phyloP scores from a whole-genome alignment of 1,140 invertebrate species.

The Zaprionus ghesquierei region DNA sequence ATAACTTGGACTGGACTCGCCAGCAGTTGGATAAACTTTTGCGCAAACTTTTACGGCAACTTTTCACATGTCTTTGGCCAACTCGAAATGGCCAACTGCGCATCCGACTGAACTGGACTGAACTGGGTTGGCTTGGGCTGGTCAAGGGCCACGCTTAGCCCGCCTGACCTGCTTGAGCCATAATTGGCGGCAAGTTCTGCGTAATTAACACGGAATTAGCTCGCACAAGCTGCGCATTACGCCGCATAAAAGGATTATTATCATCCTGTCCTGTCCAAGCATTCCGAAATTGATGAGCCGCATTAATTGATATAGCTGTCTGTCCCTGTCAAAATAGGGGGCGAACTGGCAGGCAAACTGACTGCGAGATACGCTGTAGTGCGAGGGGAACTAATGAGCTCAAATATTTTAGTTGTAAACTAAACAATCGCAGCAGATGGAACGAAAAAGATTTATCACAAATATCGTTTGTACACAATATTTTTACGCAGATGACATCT shows the following conservation, averaged over 20 bases:
- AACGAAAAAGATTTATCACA: no score
- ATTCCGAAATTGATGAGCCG: slow-evolving; percentile 62
- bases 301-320: slow-evolving; percentile 61
- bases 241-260: slow-evolving; percentile 61
- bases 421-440: neutral
- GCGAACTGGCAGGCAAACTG: neutral
- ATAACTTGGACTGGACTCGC: no score
- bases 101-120: neutral
- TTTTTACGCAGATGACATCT: no score
- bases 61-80: slow-evolving; percentile 43
- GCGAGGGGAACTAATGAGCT: neutral
- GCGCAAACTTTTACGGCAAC: slow-evolving; percentile 49
- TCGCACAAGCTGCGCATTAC: slow-evolving; percentile 38
- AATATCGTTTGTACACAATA: no score
- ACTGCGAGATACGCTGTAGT: neutral
- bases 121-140: no score
- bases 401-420: neutral
- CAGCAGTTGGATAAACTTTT: slow-evolving; percentile 39
- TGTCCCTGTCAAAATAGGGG: slow-evolving; percentile 3
- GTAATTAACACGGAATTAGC: slow-evolving; percentile 68
- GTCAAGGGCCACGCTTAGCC: neutral
- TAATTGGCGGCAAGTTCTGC: neutral
- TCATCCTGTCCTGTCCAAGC: slow-evolving; percentile 54
- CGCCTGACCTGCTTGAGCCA: neutral
- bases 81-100: slow-evolving; percentile 14